A percentile compares a stretch with the other conserved stretches of the same genome.
phyloP scores from a whole-genome alignment of 2,113 vertebrate genomes.

The Anarrhichthys ocellatus region DNA sequence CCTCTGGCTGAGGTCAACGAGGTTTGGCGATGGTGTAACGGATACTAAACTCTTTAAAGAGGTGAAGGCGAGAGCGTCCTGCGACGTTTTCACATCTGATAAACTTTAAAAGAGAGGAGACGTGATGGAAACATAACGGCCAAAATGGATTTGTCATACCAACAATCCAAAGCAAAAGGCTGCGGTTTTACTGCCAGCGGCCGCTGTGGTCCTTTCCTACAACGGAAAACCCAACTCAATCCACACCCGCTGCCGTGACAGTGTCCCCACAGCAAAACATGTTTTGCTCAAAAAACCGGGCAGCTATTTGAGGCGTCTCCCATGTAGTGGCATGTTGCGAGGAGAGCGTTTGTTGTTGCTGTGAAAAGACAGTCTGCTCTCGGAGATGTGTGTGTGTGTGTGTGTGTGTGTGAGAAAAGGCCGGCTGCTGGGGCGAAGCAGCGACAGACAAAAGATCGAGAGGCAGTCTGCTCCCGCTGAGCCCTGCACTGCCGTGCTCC shows the following conservation, averaged over 20 bases:
- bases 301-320: constrained; percentile 67
- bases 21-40: constrained; percentile 70
- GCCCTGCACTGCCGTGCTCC: constrained; percentile 80
- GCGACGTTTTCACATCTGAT: constrained; percentile 33
- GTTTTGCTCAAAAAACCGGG: constrained; percentile 53
- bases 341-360: constrained; percentile 67
- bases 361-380: constrained; percentile 67
- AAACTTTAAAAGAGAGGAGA: constrained; percentile 18
- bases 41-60: constrained; percentile 72
- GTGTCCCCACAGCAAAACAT: constrained; percentile 61
- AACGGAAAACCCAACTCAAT: constrained; percentile 19
- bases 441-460: constrained; percentile 74
- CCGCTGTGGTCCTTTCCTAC: constrained; percentile 21
- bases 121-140: not conserved
- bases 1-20: constrained; percentile 71
- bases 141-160: not conserved
- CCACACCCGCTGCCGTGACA: constrained; percentile 56
- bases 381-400: constrained; percentile 24
- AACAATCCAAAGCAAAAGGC: constrained; percentile 6
- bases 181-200: not conserved
- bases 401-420: constrained; percentile 55
- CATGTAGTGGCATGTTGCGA: constrained; percentile 69
- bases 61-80: constrained; percentile 26
- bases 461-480: constrained; percentile 70
- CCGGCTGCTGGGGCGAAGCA: constrained; percentile 63